These are phyloP conservation scores for Artemia franciscana DNA, from an alignment of 1,140 invertebrate species.

Conservation along the genomic window DNA sequence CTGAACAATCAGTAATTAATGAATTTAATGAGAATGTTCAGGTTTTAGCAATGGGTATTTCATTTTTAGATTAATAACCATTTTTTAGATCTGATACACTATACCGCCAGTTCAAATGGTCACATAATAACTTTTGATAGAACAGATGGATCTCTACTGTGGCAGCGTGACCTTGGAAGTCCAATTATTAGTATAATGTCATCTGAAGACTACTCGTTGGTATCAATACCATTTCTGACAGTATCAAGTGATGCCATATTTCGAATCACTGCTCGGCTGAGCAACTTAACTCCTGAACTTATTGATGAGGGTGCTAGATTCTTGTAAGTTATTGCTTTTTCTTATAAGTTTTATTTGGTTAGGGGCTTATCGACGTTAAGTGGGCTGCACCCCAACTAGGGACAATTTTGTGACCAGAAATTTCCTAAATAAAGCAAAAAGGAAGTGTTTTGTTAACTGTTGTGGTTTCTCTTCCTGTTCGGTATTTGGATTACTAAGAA, in stretches of 20 bases:
- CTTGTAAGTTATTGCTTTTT: conserved; percentile 32
- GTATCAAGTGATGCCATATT: conserved; percentile 62
- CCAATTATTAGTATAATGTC: conserved; percentile 55
- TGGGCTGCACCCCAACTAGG: no score
- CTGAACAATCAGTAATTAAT: no score
- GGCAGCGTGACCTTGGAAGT: conserved; percentile 62
- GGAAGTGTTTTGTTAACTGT: no score
- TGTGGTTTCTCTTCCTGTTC: no score
- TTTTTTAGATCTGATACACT: conserved; percentile 51
- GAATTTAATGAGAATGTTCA: no score
- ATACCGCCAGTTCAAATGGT: conserved; percentile 69
- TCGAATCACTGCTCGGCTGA: conserved; percentile 36
- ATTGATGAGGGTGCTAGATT: conserved; percentile 43
- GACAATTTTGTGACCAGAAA: no score
- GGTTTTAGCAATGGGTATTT: no score
- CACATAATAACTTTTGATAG: conserved; percentile 51
- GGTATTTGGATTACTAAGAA: no score
- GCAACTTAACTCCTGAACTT: conserved; percentile 19
- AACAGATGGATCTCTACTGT: conserved; percentile 46
- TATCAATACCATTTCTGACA: conserved; percentile 68
- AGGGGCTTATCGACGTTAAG: no score
- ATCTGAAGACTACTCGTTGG: conserved; percentile 32
- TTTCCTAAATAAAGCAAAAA: no score
- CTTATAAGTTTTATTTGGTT: no score
- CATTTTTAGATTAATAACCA: no score